Base-by-base conservation (phyloP, 2,888 invertebrate genomes). In the Fabriciana adippe region DNA sequence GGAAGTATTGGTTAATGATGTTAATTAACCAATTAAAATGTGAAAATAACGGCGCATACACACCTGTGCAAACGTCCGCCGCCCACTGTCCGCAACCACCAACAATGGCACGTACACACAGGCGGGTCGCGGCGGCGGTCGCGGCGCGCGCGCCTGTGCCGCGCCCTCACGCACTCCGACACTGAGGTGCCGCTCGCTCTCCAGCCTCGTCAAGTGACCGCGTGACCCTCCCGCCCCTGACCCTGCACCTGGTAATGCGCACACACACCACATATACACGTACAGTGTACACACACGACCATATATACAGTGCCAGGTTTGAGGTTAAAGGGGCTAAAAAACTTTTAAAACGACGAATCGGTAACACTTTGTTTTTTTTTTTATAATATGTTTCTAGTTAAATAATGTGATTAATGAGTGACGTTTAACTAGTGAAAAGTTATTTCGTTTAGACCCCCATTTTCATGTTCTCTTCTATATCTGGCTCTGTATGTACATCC, bases 151-250 rank as follows among this genome's bases (percentile, higher is more conserved):
- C 90, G 92, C 81, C 79, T 90, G 87, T 90, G 90, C 80, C 90
- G 92, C 79, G 74, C 85, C 74, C 83, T 87, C 90, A 72, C 90
- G 75, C 92, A 86, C 90, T 84, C 90, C 89, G 92, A 92, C 90
- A 83, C 90, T 90, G 92, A 93, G 81, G 78, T 90, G 90, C 87
- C 93, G 92, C 84, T 93, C 93, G 82, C 93, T 92, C 82, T 92
- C 93, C 92, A 92, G 91, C 82, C 93, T 92, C 90, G 92, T 90
- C 81, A 91, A 90, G 90, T 92, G 87, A 91, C 90, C 81, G 92
- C 90, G 79, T 90, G 90, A 90, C 88, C 78, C 74, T 64, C 67
- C 73, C 64, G 72, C 72, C 72, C 73, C 71, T 70, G 68, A 56
- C 68, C 55, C 64, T 70, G 72, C 73, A 68, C 70, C 61, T 68